Conservation (phyloP, 2,888 invertebrate species). For the Xylota sylvarum region DNA sequence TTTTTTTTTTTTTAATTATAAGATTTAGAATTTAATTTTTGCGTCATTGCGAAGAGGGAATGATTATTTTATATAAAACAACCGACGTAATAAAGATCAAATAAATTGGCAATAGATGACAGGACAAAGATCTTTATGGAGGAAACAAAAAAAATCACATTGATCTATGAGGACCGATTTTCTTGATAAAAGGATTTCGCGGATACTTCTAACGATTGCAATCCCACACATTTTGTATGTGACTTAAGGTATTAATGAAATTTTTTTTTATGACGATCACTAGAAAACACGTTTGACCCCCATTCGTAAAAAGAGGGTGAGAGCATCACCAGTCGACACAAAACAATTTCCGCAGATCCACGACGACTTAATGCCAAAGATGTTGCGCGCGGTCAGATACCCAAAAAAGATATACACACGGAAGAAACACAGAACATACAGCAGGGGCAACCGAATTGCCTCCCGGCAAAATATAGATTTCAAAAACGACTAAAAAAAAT, state of each 20-base stretch:
- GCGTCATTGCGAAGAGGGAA: conserved; percentile 29
- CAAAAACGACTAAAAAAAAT: conserved; percentile 42
- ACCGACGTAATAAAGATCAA: conserved; percentile 40
- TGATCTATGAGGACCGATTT: conserved; percentile 8
- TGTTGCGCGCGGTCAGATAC: conserved; percentile 69
- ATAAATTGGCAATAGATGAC: conserved; percentile 25
- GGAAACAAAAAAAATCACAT: conserved; percentile 4
- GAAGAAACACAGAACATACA: conserved; percentile 1
- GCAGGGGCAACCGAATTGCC: conserved; percentile 33
- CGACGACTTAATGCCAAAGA: conserved; percentile 40
- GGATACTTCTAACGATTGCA: too few relatives aligned
- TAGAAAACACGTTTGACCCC: conserved; percentile 55
- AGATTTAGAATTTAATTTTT: conserved; percentile 33
- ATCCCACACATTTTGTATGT: too few relatives aligned
- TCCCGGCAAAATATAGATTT: conserved; percentile 68
- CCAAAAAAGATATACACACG: conserved; percentile 36
- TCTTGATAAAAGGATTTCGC: too few relatives aligned
- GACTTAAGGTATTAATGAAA: too few relatives aligned
- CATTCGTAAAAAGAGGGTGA: conserved; percentile 18
- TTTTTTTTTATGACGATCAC: background rate
- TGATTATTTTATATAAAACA: conserved; percentile 10
- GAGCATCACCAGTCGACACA: background rate
- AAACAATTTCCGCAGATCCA: conserved; percentile 19
- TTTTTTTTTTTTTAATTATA: conserved; percentile 44
- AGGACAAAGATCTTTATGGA: conserved; percentile 38